A percentile compares a stretch with the other conserved stretches of the same genome.
These are phyloP conservation scores for Drosophila lutescens DNA, from an alignment of 2,888 invertebrate genomes.

Conservation along the genomic window DNA sequence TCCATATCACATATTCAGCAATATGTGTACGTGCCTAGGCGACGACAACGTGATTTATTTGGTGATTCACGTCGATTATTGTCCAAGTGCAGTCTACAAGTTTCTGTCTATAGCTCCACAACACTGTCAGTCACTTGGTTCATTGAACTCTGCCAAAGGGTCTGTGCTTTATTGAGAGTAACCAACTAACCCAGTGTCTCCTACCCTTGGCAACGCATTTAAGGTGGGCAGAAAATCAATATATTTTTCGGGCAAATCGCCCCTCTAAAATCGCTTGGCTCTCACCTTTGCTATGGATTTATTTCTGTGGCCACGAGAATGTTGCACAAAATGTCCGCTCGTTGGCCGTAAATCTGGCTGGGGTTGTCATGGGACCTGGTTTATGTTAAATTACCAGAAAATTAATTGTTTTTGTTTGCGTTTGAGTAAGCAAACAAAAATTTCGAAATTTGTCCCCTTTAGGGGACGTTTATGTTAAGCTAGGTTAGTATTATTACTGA, in stretches of 20 bases:
- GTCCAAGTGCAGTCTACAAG: conserved; percentile 13
- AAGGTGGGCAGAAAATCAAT: conserved; percentile 27
- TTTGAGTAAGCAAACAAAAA: not conserved
- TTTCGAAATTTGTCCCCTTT: conserved; percentile 1
- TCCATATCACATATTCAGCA: conserved; percentile 41
- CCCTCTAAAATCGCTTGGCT: conserved; percentile 4
- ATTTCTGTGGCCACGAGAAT: conserved; percentile 24
- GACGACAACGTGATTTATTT: conserved; percentile 56
- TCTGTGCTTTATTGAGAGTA: conserved; percentile 16
- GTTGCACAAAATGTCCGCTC: conserved; percentile 15
- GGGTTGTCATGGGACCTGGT: conserved; percentile 25
- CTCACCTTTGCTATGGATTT: conserved; percentile 5
- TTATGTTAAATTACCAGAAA: conserved; percentile 36
- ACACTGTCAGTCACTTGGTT: conserved; percentile 30
- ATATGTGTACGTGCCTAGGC: conserved; percentile 55
- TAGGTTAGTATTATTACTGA: conserved; percentile 9
- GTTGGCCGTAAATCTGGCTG: conserved; percentile 19
- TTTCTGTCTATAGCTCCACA: conserved; percentile 9
- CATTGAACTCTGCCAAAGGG: conserved; percentile 35
- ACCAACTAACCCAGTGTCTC: conserved; percentile 28
- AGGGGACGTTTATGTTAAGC: not conserved
- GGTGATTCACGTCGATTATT: conserved; percentile 57
- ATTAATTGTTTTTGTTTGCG: conserved; percentile 19
- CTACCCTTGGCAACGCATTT: conserved; percentile 21
- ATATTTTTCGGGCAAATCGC: conserved; percentile 9